phyloP scores from a whole-genome alignment of 2,113 vertebrate species.

The Spea bombifrons region DNA sequence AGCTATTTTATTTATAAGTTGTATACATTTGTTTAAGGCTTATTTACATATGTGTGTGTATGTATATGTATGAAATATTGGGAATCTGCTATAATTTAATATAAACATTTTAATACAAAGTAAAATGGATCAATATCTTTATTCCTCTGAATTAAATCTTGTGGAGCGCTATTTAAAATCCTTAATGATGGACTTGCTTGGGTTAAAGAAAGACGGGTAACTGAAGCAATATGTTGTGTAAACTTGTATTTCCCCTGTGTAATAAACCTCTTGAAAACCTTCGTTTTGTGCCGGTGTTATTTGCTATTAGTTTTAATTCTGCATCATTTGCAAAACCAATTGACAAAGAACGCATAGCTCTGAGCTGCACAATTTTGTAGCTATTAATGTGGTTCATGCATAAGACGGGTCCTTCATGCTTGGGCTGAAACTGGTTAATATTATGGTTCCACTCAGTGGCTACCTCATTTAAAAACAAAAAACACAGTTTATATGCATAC shows the following conservation, averaged over 20 bases:
- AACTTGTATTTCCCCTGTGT: conserved; percentile 7
- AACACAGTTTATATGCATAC: no score
- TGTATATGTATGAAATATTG: conserved; percentile 59
- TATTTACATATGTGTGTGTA: conserved; percentile 64
- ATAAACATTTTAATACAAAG: conserved; percentile 56
- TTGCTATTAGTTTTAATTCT: background rate
- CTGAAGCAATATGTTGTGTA: conserved; percentile 8
- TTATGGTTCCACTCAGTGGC: no score
- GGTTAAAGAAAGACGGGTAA: background rate
- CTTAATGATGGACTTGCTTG: background rate
- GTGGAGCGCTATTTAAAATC: background rate
- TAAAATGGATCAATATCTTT: conserved; percentile 73
- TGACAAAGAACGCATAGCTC: no score
- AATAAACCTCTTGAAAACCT: background rate
- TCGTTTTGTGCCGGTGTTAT: background rate
- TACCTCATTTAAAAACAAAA: no score
- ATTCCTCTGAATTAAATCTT: background rate
- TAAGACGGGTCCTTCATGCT: no score
- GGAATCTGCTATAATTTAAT: conserved; percentile 66
- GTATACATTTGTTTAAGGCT: conserved; percentile 63
- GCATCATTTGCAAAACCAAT: no score
- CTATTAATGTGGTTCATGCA: no score
- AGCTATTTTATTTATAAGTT: conserved; percentile 65
- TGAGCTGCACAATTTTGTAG: no score
- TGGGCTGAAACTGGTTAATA: no score